Conservation (phyloP, 2,888 invertebrate species). For the Pterostichus madidus region DNA sequence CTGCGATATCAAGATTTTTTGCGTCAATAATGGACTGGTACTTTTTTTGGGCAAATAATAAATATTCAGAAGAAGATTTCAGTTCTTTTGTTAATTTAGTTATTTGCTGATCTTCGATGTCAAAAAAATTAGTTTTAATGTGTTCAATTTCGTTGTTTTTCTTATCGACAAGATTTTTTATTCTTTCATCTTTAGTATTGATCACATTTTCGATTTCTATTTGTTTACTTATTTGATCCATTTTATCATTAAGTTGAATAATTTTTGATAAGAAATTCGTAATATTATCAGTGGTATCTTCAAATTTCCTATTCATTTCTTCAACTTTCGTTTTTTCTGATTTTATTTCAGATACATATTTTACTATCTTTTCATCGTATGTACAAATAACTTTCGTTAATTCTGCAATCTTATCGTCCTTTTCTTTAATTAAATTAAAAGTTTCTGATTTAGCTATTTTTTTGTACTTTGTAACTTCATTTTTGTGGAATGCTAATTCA, state of each 20-base stretch:
- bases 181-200: neutral
- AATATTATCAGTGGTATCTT: neutral
- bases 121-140: no score
- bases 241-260: neutral
- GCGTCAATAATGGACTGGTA: neutral
- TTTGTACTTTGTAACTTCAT: conserved; percentile 32
- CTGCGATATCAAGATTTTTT: no score
- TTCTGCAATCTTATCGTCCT: conserved; percentile 13
- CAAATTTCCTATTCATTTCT: conserved; percentile 16
- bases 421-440: neutral
- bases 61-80: no score
- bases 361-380: neutral
- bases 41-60: no score
- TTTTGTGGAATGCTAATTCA: conserved; percentile 14
- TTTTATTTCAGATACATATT: neutral
- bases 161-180: no score
- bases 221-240: neutral
- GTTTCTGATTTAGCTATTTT: neutral
- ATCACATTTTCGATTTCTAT: neutral
- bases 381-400: neutral
- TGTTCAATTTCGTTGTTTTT: no score
- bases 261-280: neutral
- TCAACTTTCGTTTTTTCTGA: neutral
- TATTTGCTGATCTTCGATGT: no score
- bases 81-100: no score